Conservation (phyloP, 2,113 vertebrate genomes). For the Coreoperca whiteheadi region DNA sequence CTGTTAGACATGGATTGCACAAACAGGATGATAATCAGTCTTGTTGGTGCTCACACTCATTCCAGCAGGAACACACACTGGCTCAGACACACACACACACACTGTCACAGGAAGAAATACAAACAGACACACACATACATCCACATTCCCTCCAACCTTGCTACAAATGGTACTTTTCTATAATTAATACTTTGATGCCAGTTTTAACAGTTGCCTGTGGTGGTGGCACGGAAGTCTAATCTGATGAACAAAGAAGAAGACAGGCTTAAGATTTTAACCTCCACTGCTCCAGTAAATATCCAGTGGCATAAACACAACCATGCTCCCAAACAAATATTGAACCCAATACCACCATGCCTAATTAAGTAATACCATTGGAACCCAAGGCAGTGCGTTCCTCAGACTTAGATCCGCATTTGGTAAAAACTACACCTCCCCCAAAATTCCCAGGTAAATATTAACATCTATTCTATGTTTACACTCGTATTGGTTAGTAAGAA, state of each 20-base stretch:
- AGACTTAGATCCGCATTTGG: slow-evolving; percentile 45
- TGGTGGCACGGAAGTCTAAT: slow-evolving; percentile 65
- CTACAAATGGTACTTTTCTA: slow-evolving; percentile 39
- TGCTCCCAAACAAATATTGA: slow-evolving; percentile 51
- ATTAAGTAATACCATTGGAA: slow-evolving; percentile 58
- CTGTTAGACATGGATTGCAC: slow-evolving; percentile 20
- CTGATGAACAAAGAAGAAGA: slow-evolving; percentile 73
- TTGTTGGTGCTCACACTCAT: slow-evolving; percentile 6
- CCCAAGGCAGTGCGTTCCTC: slow-evolving; percentile 40
- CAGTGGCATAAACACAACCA: slow-evolving; percentile 78
- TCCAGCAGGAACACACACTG: not conserved
- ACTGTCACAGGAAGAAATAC: slow-evolving; percentile 1
- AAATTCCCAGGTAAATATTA: slow-evolving; percentile 45
- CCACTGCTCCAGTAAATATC: slow-evolving; percentile 75
- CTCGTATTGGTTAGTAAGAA: slow-evolving; percentile 10
- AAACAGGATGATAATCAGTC: slow-evolving; percentile 2
- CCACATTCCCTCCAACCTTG: slow-evolving; percentile 13
- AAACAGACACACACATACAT: not conserved
- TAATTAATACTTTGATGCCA: slow-evolving; percentile 70
- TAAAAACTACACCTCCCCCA: not conserved
- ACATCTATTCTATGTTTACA: slow-evolving; percentile 10
- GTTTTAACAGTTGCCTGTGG: slow-evolving; percentile 64
- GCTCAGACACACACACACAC: not conserved
- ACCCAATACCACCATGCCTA: slow-evolving; percentile 28
- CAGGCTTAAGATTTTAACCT: slow-evolving; percentile 74